These are phyloP conservation scores for Coenobita brevimanus DNA, from an alignment of 1,140 invertebrate species.

Conservation along the genomic window DNA sequence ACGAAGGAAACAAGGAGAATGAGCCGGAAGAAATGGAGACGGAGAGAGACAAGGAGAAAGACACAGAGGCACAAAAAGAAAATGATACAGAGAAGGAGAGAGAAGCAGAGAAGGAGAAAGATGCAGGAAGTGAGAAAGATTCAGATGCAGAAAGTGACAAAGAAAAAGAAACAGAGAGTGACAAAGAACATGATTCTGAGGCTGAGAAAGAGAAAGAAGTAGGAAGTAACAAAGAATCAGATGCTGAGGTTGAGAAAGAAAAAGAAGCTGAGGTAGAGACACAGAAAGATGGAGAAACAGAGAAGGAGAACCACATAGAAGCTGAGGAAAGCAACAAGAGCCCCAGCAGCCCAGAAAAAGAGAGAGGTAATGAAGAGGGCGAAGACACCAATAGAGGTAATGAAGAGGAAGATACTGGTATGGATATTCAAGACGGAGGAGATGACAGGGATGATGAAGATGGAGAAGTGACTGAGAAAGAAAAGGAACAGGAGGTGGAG, in stretches of 20 bases:
- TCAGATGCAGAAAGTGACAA: too few relatives aligned
- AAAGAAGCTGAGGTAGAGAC: background rate
- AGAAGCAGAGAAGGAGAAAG: background rate
- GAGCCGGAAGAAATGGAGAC: constrained; percentile 62
- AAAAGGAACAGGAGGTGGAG: constrained; percentile 76
- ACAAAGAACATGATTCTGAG: background rate
- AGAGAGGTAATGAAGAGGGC: background rate
- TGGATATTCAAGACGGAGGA: background rate
- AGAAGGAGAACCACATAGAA: too few relatives aligned
- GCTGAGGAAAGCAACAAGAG: too few relatives aligned
- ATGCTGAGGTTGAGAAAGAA: background rate
- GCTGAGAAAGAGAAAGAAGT: background rate
- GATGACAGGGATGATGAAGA: constrained; percentile 34
- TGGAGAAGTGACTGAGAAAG: constrained; percentile 39
- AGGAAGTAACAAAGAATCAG: background rate
- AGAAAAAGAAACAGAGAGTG: too few relatives aligned
- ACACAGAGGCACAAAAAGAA: constrained; percentile 8
- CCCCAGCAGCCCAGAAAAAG: too few relatives aligned
- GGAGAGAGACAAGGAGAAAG: constrained; percentile 28
- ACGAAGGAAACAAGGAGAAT: constrained; percentile 62
- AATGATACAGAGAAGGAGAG: constrained; percentile 36
- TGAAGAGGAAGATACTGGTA: constrained; percentile 1
- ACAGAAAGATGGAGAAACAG: background rate
- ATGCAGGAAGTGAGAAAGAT: background rate
- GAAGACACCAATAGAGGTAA: background rate